Base-by-base conservation (phyloP, 2,888 invertebrate genomes). In the Nemotelus nigrinus region DNA sequence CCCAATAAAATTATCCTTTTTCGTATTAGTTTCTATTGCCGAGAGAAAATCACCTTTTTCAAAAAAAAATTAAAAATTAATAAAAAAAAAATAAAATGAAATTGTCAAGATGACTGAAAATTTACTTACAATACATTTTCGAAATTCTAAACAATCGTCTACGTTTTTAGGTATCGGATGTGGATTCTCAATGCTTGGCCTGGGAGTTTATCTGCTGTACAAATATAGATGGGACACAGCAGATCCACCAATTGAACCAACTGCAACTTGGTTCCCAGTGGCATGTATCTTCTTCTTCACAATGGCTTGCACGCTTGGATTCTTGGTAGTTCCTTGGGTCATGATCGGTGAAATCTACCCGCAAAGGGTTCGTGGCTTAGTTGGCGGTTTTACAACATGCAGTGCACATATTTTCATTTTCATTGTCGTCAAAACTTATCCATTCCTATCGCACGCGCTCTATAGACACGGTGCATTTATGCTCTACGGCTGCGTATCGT, bases 331-430 rank as follows among this genome's bases (percentile, higher is more conserved):
- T 39, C 92, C 92, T 0, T 92, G 92, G 92, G 89, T 92, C 7
- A 92, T 92, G 92, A 92, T 92, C 77, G 92, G 92, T n/a, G 92
- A 92, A 84, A 91, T 92, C 45, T 92, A 92, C 85, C 92, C 92
- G 0, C 89, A 89, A n/a, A 90, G 90, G 88, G 91, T 92, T 1
- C 90, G 92, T 2, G 92, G 92, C 0, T 87, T 92, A 5, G 87
- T 92, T 3, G 92, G 92, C 0, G 92, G 92, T 0, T 83, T 92
- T 83, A 92, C 92, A 0, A 92, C 92, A 0, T 92, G 91, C 83
- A 88, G 89, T 0, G 92, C 92, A 0, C 92, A 92, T 80, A 83
- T 89, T 57, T 92, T 90, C 1, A 90, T 92, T 53, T 92, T 92
- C 84, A 88, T 90, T 2, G 92, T 92, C 0, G 92, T 92, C 47